These are phyloP conservation scores for Aphelinus certus DNA, from an alignment of 1,140 invertebrate species.

Conservation along the genomic window DNA sequence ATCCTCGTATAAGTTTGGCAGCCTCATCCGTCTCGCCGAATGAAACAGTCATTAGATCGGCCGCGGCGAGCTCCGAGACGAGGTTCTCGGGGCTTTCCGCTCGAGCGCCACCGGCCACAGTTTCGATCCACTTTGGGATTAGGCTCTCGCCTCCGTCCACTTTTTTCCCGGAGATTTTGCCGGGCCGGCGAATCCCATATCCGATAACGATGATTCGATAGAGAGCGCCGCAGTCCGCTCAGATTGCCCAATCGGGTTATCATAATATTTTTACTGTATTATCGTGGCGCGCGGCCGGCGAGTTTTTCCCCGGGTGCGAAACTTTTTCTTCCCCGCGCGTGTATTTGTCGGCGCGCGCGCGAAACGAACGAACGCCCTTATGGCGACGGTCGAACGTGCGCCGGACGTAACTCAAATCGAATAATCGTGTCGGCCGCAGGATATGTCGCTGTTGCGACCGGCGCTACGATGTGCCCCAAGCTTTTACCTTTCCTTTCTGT, in stretches of 20 bases:
- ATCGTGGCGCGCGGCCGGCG: constrained; percentile 26
- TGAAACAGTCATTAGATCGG: constrained; percentile 53
- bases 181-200: constrained; percentile 54
- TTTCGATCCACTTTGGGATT: constrained; percentile 29
- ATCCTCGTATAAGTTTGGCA: neutral
- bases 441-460: constrained; percentile 5
- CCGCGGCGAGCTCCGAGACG: too few species aligned
- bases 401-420: constrained; percentile 43
- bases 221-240: constrained; percentile 25
- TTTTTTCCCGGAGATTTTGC: constrained; percentile 43
- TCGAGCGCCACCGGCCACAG: neutral
- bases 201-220: constrained; percentile 61
- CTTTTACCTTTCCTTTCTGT: constrained; percentile 2
- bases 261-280: constrained; percentile 59
- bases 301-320: neutral
- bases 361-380: constrained; percentile 13
- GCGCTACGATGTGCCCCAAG: neutral
- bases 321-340: neutral
- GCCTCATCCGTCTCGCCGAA: constrained; percentile 31
- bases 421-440: constrained; percentile 43
- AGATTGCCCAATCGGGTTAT: constrained; percentile 55
- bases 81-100: neutral
- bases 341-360: neutral
- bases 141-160: neutral
- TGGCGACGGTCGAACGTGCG: neutral